Evolutionary conservation across 2,113 vertebrate species (phyloP).

Genomic region (Mirza zaza): DNA sequence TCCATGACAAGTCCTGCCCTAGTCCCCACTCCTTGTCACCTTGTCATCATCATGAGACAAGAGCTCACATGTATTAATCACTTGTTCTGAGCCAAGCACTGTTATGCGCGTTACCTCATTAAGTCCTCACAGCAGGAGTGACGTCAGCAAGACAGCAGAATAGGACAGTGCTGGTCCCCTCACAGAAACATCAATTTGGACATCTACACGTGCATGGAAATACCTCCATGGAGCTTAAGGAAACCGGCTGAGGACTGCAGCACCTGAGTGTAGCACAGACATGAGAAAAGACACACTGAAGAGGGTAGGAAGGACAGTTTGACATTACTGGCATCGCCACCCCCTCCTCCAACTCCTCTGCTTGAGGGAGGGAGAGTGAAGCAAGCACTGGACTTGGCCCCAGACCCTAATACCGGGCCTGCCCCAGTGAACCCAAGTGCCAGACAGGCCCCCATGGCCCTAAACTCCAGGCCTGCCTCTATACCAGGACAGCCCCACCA

Average conservation of each 20-base stretch:
- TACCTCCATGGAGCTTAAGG: background rate
- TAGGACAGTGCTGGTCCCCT: background rate
- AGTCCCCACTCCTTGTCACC: background rate
- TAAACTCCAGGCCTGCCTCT: background rate
- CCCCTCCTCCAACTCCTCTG: background rate
- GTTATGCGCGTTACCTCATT: constrained; percentile 5
- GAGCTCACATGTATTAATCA: background rate
- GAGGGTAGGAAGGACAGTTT: background rate
- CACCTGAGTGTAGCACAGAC: background rate
- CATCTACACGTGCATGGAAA: background rate
- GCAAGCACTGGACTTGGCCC: background rate
- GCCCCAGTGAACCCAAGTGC: background rate
- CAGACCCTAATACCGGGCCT: background rate
- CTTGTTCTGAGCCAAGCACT: background rate
- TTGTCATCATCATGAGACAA: background rate
- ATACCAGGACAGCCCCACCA: background rate
- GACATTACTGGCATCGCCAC: background rate
- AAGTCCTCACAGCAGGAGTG: constrained; percentile 3
- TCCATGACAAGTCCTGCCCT: background rate
- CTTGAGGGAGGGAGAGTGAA: background rate
- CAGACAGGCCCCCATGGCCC: background rate
- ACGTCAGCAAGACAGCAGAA: background rate
- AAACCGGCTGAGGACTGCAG: background rate
- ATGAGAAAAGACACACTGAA: background rate
- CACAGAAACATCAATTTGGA: background rate